Evolutionary conservation across 1,140 invertebrate genomes (phyloP), one percentile per base, ranked within the genome.

Genomic region (Cyphomyrmex costatus): DNA sequence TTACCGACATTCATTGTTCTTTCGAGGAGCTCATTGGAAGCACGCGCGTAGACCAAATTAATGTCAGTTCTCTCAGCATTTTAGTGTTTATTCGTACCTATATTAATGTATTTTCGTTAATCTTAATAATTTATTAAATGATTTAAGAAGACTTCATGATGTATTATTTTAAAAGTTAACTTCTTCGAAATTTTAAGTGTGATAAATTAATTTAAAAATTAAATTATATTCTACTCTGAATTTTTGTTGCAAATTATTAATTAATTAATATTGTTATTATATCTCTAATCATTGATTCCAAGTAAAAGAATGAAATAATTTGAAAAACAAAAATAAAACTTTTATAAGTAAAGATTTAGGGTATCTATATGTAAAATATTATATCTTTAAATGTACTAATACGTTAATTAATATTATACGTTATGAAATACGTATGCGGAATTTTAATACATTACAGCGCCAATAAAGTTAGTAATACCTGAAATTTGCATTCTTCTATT

Each of bases 1-100:
- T 82, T 24, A 53, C 66, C 19, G 24, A 71, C 65, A 71, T 82
- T 82, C 33, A 82, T 82, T 82, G 78, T 82, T 71, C 51, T 82
- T 82, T 82, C 51, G 19, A 82, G 65, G 21, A 82, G 51, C 51
- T 73, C 51, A 82, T 82, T 82, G 66, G 19, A 53, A 21, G 21
- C 33, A 82, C 24, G 30, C 53, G 63, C 14, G 36, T 58, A 71
- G 4, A 27, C 36, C 19, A 58, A 82, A 82, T 82, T 82, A 82
- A 82, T 71, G 51, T 73, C 51, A 14, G 51, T 24, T 82, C 8
- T 58, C 0, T 12, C 19, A 30, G 19, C 19, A n/a, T 56, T 71
- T 58, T 16, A 80, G 8, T n/a, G 21, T 71, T 7, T 7, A 8
- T 10, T 73, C 7, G 46, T 63, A 42, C n/a, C 7, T 66, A 21